Percentiles rank a stretch among this genome's conserved stretches.
These are phyloP conservation scores for Liolophura sinensis DNA, from an alignment of 1,140 invertebrate species.

Conservation along the genomic window DNA sequence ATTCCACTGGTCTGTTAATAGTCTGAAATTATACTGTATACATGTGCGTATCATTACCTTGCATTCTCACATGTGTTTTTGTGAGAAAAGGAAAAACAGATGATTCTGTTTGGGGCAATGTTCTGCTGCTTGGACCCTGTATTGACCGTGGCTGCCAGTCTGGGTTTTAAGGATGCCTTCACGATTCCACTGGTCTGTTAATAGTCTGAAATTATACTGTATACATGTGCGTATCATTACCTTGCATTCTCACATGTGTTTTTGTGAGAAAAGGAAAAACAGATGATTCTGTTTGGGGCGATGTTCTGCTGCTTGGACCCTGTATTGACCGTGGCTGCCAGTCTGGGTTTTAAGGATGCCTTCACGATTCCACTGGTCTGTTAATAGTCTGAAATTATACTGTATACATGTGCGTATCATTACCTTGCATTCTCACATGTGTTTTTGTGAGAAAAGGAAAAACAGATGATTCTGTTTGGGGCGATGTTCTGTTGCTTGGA, in stretches of 20 bases:
- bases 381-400: too few species aligned
- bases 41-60: too few species aligned
- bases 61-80: too few species aligned
- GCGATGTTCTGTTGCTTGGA: constrained; percentile 86
- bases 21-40: not conserved
- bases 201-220: too few species aligned
- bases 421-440: too few species aligned
- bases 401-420: too few species aligned
- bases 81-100: too few species aligned
- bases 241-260: too few species aligned
- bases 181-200: constrained; percentile 76
- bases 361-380: constrained; percentile 80
- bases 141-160: constrained; percentile 79
- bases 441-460: too few species aligned
- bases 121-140: constrained; percentile 88
- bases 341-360: constrained; percentile 84
- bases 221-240: too few species aligned
- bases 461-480: constrained; percentile 87
- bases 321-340: constrained; percentile 81
- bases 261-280: too few species aligned
- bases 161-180: constrained; percentile 89
- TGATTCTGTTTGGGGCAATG: constrained; percentile 83
- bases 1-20: constrained; percentile 68
- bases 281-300: constrained; percentile 85
- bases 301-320: constrained; percentile 88